These are phyloP conservation scores for Podargus strigoides DNA, from an alignment of 2,797 vertebrate species.

Conservation along the genomic window DNA sequence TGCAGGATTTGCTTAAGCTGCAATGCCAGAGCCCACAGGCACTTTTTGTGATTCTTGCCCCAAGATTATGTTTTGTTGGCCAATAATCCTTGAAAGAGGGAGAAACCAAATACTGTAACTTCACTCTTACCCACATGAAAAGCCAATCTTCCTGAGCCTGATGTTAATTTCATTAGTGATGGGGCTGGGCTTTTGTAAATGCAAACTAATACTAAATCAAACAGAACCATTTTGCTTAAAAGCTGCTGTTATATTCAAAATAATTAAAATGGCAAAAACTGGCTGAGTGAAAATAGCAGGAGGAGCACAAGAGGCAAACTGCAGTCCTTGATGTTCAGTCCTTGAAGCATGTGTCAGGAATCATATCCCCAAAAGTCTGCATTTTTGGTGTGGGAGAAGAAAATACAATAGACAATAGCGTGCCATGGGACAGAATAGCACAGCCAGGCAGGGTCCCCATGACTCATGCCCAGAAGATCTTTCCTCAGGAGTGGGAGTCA, in stretches of 20 bases:
- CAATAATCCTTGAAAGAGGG: neutral
- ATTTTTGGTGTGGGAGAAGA: constrained; percentile 5
- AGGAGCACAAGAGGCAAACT: neutral
- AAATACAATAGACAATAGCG: constrained; percentile 59
- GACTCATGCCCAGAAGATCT: constrained; percentile 64
- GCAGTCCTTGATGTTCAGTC: neutral
- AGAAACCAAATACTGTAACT: neutral
- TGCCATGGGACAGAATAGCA: constrained; percentile 43
- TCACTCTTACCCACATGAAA: neutral
- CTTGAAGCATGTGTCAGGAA: neutral
- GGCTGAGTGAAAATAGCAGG: neutral
- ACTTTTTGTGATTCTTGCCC: neutral
- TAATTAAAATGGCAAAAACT: neutral
- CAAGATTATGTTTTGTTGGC: neutral
- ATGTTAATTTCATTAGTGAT: neutral
- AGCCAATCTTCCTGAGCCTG: neutral
- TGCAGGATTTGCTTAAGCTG: neutral
- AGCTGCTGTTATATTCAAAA: neutral
- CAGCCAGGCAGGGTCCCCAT: constrained; percentile 29
- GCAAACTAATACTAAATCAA: neutral
- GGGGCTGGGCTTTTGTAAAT: neutral
- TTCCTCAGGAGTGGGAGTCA: constrained; percentile 59
- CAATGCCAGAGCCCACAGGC: neutral
- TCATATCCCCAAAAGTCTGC: neutral
- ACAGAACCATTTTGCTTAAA: neutral